Base-by-base conservation (phyloP, 2,113 vertebrate species). In the Nycticebus coucang region DNA sequence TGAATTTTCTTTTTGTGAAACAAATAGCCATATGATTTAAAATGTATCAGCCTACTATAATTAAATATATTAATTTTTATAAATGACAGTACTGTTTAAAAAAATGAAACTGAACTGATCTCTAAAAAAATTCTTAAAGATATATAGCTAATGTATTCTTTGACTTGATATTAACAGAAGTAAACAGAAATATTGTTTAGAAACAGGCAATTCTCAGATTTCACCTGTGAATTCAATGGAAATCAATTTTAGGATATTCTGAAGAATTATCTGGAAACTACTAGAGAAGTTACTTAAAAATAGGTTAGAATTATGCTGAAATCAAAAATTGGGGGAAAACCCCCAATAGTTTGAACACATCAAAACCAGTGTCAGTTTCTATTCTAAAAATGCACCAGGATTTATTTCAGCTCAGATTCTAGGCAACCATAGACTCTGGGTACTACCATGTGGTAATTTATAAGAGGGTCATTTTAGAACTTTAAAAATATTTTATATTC, bases 61-160 rank as follows among this genome's bases (percentile, higher is more conserved):
- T 82, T 83, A 80, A 97, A 97, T 93, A 95, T 97, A 85, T 72
- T 86, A 88, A 94, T 96, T 89, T 97, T 97, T 98, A 96, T 78
- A 98, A 97, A 93, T 90, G 45, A n/a, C 89, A 95, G 83, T 95
- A 94, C 78, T 96, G 71, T 90, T 91, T 97, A 93, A 96, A 92
- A 92, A 71, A 8, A 60, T 37, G 37, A 80, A 74, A 81, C 8
- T 81, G 9, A 7, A 15, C 66, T 89, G 22, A 50, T 83, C 14
- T 82, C 22, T 97, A 68, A 53, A 69, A 96, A 98, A 96, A 50
- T 19, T 97, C 68, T 87, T 97, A 94, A 97, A 97, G 87, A 97
- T 97, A 92, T 95, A 96, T 91, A 97, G 82, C 87, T 92, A 97
- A 94, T 92, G 12, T 72, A 68, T 96, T 97, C 94, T 88, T 93